phyloP scores from a whole-genome alignment of 2,888 invertebrate genomes.

The Lepidocyrtoides sp. region DNA sequence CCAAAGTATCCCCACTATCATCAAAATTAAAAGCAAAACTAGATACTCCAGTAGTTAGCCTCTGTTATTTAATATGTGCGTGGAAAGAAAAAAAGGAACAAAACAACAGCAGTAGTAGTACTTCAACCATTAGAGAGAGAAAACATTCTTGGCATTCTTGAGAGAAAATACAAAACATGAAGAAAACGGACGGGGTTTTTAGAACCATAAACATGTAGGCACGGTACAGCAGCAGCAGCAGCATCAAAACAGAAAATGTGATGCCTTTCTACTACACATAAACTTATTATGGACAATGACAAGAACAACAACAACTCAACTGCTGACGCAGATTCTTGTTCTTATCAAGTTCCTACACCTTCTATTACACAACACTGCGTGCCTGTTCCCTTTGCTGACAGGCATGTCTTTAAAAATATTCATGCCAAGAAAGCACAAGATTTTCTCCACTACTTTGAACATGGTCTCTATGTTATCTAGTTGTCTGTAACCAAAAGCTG shows the following conservation, averaged over 20 bases:
- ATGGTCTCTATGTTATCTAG: no score
- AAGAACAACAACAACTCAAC: background rate
- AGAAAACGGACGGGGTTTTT: no score
- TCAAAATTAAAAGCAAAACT: background rate
- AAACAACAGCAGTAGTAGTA: no score
- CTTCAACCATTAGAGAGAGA: no score
- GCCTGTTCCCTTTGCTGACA: background rate
- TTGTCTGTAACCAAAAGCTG: no score
- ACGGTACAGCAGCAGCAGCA: no score
- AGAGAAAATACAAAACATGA: background rate
- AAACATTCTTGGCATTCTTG: constrained; percentile 67
- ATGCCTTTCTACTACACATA: background rate
- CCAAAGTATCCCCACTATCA: background rate
- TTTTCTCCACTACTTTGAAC: no score
- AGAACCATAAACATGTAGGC: no score
- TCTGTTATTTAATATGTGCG: background rate
- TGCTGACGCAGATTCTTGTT: constrained; percentile 47
- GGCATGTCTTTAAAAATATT: background rate
- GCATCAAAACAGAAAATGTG: background rate
- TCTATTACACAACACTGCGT: background rate
- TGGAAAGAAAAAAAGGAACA: no score
- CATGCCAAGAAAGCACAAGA: background rate
- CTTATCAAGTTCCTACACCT: background rate
- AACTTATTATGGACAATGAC: constrained; percentile 47
- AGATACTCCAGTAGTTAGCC: background rate